A percentile compares a stretch with the other conserved stretches of the same genome.
These are phyloP conservation scores for Zoroaster sp. DNA, from an alignment of 53 echinoderm and acorn worm genomes.

Conservation along the genomic window DNA sequence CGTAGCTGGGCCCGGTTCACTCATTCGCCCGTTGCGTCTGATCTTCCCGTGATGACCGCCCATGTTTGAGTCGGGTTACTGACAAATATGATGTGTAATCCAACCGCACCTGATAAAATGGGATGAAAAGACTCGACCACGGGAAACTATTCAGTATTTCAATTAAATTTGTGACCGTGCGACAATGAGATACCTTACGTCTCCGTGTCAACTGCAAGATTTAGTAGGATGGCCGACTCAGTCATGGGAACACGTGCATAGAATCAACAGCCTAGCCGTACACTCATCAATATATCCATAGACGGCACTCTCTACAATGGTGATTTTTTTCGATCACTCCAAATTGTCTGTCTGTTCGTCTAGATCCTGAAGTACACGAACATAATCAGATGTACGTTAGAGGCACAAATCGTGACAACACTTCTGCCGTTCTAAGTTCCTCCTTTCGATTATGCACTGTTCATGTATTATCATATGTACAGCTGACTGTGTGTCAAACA, in stretches of 20 bases:
- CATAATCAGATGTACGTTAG: not conserved
- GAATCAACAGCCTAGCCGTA: slow-evolving; percentile 16
- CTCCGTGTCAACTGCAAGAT: not conserved
- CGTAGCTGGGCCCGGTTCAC: slow-evolving; percentile 1
- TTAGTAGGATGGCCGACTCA: not conserved
- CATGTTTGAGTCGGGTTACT: not conserved
- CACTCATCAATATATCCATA: not conserved
- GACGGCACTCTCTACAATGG: not conserved
- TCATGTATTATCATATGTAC: slow-evolving; percentile 2
- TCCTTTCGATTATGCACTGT: not conserved
- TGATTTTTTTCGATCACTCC: not conserved
- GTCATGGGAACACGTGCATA: not conserved
- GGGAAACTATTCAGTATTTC: not conserved
- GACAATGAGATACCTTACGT: not conserved
- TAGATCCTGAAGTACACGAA: not conserved
- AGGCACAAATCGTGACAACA: not conserved
- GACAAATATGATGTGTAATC: not conserved
- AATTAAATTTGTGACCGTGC: slow-evolving; percentile 2
- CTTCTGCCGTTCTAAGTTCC: not conserved
- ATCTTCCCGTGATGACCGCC: slow-evolving; percentile 55
- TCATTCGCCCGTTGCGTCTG: slow-evolving; percentile 27
- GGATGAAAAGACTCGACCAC: not conserved
- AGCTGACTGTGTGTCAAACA: not conserved
- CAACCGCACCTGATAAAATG: slow-evolving; percentile 19
- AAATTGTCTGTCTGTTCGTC: not conserved